Evolutionary conservation across 1,140 invertebrate species (phyloP).

Genomic region (Drosophila pruinosa): DNA sequence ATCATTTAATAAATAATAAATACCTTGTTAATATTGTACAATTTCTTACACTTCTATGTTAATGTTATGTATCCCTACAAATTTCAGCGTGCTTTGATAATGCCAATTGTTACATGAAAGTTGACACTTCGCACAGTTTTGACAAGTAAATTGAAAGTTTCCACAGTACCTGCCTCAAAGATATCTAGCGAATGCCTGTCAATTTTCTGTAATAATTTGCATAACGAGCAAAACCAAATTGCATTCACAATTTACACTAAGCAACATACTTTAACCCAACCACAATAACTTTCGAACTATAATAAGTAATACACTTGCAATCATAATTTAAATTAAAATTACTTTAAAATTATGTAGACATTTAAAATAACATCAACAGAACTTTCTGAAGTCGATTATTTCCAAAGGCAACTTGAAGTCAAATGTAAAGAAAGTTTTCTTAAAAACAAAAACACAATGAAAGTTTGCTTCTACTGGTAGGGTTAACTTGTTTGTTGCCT

Average conservation of each 20-base stretch:
- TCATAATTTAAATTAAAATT: no score
- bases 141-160: conserved; percentile 24
- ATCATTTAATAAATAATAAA: conserved; percentile 36
- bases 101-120: conserved; percentile 82
- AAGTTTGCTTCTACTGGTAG: neutral
- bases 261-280: neutral
- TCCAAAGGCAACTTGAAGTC: no score
- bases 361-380: no score
- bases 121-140: conserved; percentile 60
- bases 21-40: conserved; percentile 30
- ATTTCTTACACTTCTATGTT: neutral
- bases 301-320: no score
- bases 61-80: conserved; percentile 18
- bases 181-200: conserved; percentile 42
- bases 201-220: conserved; percentile 74
- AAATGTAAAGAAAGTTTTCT: no score
- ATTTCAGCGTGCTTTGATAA: conserved; percentile 62
- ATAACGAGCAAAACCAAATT: conserved; percentile 35
- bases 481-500: conserved; percentile 4
- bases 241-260: conserved; percentile 27
- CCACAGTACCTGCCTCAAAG: neutral
- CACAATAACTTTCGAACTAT: no score
- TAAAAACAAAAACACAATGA: no score
- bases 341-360: no score
- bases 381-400: no score